Conservation (phyloP, 2,888 invertebrate species). For the Homarus gammarus region DNA sequence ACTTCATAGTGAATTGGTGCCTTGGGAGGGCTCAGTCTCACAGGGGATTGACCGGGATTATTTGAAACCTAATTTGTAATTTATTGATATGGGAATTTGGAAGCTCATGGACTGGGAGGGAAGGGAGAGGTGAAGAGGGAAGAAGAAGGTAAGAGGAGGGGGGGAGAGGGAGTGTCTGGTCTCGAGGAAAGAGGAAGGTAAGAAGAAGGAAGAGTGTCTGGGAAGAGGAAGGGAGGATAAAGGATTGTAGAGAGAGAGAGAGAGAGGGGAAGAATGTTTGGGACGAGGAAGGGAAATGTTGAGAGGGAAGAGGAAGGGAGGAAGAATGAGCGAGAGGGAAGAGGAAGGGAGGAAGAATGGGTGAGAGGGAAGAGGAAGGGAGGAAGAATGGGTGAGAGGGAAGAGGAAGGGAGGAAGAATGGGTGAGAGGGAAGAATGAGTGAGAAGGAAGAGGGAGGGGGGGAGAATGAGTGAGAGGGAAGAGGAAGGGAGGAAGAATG, state of each 20-base stretch:
- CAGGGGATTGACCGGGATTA: constrained; percentile 5
- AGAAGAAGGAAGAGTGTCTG: background rate
- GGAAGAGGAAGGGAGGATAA: background rate
- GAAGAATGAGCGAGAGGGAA: background rate
- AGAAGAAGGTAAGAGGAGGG: background rate
- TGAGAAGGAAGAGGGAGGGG: background rate
- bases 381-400: background rate
- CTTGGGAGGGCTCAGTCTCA: background rate
- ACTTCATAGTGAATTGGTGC: background rate
- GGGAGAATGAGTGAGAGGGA: background rate
- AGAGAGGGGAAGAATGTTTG: background rate
- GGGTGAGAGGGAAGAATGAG: background rate
- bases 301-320: background rate
- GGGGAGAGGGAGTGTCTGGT: too few relatives aligned
- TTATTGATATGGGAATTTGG: constrained; percentile 4
- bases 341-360: too few relatives aligned
- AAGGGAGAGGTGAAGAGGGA: background rate
- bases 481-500: background rate
- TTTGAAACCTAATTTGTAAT: constrained; percentile 17
- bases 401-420: background rate
- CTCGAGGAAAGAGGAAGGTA: background rate
- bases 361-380: background rate
- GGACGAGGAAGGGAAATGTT: background rate
- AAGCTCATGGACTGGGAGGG: background rate
- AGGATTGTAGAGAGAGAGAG: background rate